Conservation (phyloP, 2,888 invertebrate genomes). For the Drosophila melanosoma region DNA sequence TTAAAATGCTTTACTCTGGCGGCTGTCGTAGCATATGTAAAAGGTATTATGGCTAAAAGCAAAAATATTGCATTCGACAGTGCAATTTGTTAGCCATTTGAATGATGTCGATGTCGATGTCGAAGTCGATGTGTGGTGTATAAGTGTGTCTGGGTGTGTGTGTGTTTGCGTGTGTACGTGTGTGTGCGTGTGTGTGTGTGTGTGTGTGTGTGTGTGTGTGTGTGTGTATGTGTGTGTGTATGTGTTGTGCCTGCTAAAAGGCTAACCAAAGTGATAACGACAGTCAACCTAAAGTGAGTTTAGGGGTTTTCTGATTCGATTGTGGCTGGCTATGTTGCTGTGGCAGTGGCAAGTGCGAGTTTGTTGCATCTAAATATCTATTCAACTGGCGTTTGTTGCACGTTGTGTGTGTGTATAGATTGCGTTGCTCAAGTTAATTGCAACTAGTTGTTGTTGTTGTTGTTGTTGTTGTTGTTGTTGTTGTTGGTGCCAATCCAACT, state of each 20-base stretch:
- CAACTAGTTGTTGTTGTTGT: constrained; percentile 12
- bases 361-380: not conserved
- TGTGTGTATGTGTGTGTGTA: constrained; percentile 4
- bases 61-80: constrained; percentile 82
- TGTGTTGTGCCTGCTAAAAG: constrained; percentile 28
- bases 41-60: constrained; percentile 80
- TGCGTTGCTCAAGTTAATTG: constrained; percentile 40
- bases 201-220: constrained; percentile 2
- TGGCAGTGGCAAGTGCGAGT: not conserved
- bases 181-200: constrained; percentile 9
- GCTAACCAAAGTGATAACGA: constrained; percentile 45
- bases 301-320: constrained; percentile 21
- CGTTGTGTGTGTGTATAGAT: constrained; percentile 14
- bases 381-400: constrained; percentile 9
- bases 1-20: constrained; percentile 48
- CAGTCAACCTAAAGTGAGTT: constrained; percentile 53
- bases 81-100: constrained; percentile 81
- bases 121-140: constrained; percentile 26
- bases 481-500: constrained; percentile 10
- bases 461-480: not conserved
- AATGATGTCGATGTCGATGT: constrained; percentile 68
- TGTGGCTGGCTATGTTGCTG: not conserved
- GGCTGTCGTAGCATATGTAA: constrained; percentile 78
- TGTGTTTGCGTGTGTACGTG: constrained; percentile 6
- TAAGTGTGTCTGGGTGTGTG: constrained; percentile 1